Evolutionary conservation across 2,113 vertebrate species (phyloP).

Genomic region (Brachypteracias leptosomus): DNA sequence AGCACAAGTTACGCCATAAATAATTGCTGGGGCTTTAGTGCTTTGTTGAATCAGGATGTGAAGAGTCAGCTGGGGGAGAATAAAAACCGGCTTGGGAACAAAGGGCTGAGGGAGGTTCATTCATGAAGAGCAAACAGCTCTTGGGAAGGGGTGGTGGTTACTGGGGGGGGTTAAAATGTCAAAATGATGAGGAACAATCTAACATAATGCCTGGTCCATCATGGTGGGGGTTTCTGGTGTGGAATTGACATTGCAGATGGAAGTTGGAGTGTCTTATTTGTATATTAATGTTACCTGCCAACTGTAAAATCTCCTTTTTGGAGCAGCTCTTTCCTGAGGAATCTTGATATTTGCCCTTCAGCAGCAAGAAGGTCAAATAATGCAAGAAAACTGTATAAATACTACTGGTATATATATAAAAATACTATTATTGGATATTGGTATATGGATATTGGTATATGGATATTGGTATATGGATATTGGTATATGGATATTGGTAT

Average conservation of each 20-base stretch:
- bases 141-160: neutral
- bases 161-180: neutral
- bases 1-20: neutral
- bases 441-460: too few species aligned
- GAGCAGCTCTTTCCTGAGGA: neutral
- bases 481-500: too few species aligned
- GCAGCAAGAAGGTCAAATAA: neutral
- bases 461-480: too few species aligned
- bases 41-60: conserved; percentile 41
- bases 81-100: neutral
- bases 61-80: neutral
- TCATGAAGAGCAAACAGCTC: neutral
- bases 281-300: neutral
- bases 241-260: neutral
- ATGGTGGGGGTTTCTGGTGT: neutral
- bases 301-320: neutral
- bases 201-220: neutral
- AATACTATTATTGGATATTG: too few species aligned
- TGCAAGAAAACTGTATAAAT: neutral
- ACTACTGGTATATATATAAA: neutral
- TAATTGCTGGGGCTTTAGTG: conserved; percentile 9
- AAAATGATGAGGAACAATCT: neutral
- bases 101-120: conserved; percentile 1
- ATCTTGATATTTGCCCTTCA: neutral
- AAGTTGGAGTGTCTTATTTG: neutral